phyloP scores from a whole-genome alignment of 2,797 vertebrate genomes.

The Emydoidea blandingii region DNA sequence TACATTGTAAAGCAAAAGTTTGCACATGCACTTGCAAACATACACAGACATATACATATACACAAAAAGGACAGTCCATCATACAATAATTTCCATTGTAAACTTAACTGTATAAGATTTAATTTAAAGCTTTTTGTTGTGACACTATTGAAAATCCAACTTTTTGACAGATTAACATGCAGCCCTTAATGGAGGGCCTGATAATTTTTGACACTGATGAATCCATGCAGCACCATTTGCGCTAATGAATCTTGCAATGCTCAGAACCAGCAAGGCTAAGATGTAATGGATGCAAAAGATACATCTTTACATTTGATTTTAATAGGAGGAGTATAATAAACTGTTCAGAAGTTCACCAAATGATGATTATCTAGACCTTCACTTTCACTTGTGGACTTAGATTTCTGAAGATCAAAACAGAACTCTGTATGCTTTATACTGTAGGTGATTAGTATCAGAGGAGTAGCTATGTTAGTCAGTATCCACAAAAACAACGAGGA shows the following conservation, averaged over 20 bases:
- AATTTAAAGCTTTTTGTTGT: not conserved
- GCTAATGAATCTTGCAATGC: not conserved
- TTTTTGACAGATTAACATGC: not conserved
- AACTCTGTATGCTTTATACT: not conserved
- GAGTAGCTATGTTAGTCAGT: no score
- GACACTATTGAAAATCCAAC: constrained; percentile 23
- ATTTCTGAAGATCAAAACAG: not conserved
- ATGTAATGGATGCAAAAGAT: accelerated
- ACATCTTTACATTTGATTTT: not conserved
- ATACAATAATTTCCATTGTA: accelerated
- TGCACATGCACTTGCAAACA: not conserved
- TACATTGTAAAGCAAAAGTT: not conserved
- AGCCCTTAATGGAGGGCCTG: not conserved
- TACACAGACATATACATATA: not conserved
- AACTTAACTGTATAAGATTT: not conserved
- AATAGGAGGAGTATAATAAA: not conserved
- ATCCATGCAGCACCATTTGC: accelerated
- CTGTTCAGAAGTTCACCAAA: not conserved
- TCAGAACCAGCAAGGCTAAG: not conserved
- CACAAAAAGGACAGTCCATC: not conserved
- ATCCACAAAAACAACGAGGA: no score
- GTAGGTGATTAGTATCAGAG: not conserved
- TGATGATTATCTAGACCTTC: not conserved
- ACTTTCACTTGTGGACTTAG: not conserved
- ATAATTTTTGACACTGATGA: not conserved